These are phyloP conservation scores for Clarias magur DNA, from an alignment of 2,113 vertebrate genomes.

Conservation along the genomic window DNA sequence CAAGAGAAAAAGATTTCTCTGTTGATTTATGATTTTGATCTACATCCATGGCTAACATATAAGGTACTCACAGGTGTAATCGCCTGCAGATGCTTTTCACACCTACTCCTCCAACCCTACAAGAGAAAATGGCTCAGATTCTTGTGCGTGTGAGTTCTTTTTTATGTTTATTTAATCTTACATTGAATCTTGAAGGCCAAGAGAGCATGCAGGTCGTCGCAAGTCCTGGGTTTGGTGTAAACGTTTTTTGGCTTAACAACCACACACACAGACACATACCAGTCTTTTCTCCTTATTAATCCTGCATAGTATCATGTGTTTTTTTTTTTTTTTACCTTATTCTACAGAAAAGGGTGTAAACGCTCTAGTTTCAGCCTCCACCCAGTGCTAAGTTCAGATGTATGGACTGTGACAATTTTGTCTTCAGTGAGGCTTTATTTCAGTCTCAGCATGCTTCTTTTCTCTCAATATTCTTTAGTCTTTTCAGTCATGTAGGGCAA, in stretches of 20 bases:
- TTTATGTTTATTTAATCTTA: not conserved
- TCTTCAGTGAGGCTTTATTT: conserved; percentile 51
- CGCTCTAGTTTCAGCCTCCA: not conserved
- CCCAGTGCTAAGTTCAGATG: not conserved
- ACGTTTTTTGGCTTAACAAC: not conserved
- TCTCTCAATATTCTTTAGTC: conserved; percentile 17
- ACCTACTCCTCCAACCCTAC: not conserved
- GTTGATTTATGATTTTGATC: not conserved
- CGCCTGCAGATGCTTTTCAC: not conserved
- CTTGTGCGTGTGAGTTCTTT: not conserved
- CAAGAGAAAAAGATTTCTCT: not conserved
- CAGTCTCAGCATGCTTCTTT: conserved; percentile 65
- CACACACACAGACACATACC: conserved; percentile 1
- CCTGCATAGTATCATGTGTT: not conserved
- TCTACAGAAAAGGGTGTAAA: not conserved
- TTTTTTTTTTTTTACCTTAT: not conserved
- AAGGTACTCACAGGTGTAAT: not conserved
- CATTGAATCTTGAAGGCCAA: not conserved
- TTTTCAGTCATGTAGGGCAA: not conserved
- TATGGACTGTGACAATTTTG: conserved; percentile 19
- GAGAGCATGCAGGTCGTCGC: not conserved
- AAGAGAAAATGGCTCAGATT: not conserved
- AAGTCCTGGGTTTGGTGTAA: not conserved
- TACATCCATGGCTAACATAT: not conserved
- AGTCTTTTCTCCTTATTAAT: not conserved